Base-by-base conservation (phyloP, 37 sponge, comb jelly and placozoan genomes). In the Trichoplax adhaerens region DNA sequence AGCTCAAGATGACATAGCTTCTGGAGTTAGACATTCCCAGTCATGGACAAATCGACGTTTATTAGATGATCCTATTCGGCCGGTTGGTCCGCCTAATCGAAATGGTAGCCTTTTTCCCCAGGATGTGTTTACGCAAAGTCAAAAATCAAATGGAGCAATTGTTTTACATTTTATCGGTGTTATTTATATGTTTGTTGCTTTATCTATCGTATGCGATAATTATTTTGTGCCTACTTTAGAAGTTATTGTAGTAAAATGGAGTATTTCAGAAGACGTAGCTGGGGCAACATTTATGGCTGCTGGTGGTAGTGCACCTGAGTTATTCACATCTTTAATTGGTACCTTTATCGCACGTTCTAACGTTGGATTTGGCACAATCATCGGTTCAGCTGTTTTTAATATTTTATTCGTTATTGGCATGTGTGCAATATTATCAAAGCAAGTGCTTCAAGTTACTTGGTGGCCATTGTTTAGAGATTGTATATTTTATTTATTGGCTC, bases 241-340 rank as follows among this genome's bases (percentile, higher is more conserved):
- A 10, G 79, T 78, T 7, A 78, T 78, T 65, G 64, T 69, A 3
- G 71, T 58, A 4, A 66, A 65, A 4, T 47, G 58, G 29, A 3
- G 73, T 2, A 62, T 78, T 49, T 74, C 72, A 49, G 69, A 78
- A n/a, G 79, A 78, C 0, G 79, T 78, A n/a, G 79, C 79, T 29
- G 79, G 79, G 51, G 79, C 79, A 56, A 78, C 79, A 4, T 78
- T 78, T 57, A 78, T 78, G 79, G 79, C 79, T 1, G 79, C 79
- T 2, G 79, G 79, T 10, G 79, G 79, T 65, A 78, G 79, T 59
- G 72, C 79, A 5, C 79, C 79, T 4, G 79, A 78, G 64, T 72
- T 78, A 55, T 78, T 78, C 63, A 78, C 79, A 56, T 78, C 79
- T 49, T 58, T 78, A 51, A 68, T 78, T 56, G 79, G 79, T 48